A percentile compares a stretch with the other conserved stretches of the same genome.
These are phyloP conservation scores for Caradrina clavipalpis DNA, from an alignment of 2,888 invertebrate species.

Conservation along the genomic window DNA sequence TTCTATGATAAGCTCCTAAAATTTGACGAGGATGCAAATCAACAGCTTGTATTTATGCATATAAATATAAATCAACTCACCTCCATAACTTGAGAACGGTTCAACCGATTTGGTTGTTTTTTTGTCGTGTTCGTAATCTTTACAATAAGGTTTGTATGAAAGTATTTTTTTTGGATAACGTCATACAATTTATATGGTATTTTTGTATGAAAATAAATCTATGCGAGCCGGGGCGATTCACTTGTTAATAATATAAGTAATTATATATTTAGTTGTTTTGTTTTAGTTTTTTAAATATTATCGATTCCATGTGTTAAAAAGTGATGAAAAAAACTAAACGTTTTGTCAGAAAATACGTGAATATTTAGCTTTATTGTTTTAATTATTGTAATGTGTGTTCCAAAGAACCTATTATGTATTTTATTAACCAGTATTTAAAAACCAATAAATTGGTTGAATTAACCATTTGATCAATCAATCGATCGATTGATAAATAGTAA, in stretches of 20 bases:
- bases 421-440: conserved; percentile 7
- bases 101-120: too few relatives aligned
- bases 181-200: not conserved
- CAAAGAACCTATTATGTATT: conserved; percentile 1
- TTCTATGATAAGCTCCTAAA: too few relatives aligned
- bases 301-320: conserved; percentile 39
- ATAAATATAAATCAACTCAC: too few relatives aligned
- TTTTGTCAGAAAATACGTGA: conserved; percentile 43
- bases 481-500: conserved; percentile 9
- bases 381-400: conserved; percentile 6
- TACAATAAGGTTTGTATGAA: too few relatives aligned
- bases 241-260: not conserved
- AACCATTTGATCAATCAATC: conserved; percentile 26
- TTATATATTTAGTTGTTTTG: not conserved
- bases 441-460: conserved; percentile 17
- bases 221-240: too few relatives aligned
- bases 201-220: too few relatives aligned
- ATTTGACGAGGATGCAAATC: too few relatives aligned
- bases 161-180: too few relatives aligned
- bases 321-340: conserved; percentile 32
- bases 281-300: conserved; percentile 4
- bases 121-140: too few relatives aligned
- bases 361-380: not conserved
- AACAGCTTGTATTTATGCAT: too few relatives aligned
- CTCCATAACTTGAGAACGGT: too few relatives aligned